Evolutionary conservation across 2,888 invertebrate species (phyloP), one percentile per base, ranked within the genome.

Genomic region (Pharmacophagus antenor): DNA sequence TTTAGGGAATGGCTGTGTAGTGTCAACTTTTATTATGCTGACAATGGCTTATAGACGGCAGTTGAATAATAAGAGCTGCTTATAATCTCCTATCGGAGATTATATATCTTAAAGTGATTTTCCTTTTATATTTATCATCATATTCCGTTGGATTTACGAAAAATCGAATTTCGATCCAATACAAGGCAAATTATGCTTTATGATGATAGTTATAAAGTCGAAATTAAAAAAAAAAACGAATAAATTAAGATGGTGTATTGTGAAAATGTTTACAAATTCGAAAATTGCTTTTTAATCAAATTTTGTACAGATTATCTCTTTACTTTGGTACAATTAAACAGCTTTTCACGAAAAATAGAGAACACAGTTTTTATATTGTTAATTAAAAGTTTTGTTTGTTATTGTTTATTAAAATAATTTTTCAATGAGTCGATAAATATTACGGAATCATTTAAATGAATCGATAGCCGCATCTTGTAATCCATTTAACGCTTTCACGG

Each of bases 1-100:
- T 86, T 83, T 79, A 69, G 78, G 76, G 74, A 81, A 80, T 77
- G 77, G 76, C 77, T 79, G 72, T 81, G 70, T 78, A 76, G 80
- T 80, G 78, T 77, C 80, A 76, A 77, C 75, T 73, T 79, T 85
- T 88, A 84, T 84, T 88, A 88, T 88, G 86, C 88, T 72, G 77
- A 72, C 75, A 79, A 84, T 82, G 78, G 73, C 74, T 70, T 69
- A 65, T 66, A 70, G 71, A 79, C 84, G 83, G 71, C 70, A 66
- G 64, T 72, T 67, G 88, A 88, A 88, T 88, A 84, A 76, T 79
- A 86, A 85, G 63, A 64, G 62, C 60, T 66, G 67, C 70, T 73
- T 76, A 67, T 64, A 62, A 71, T 73, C 75, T 77, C 66, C 73
- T 74, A 78, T 79, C 75, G 73, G 67, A 78, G 77, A 77, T 78